A percentile compares a stretch with the other conserved stretches of the same genome.
Conservation (phyloP, 2,888 invertebrate species). For the Zaprionus bogoriensis region DNA sequence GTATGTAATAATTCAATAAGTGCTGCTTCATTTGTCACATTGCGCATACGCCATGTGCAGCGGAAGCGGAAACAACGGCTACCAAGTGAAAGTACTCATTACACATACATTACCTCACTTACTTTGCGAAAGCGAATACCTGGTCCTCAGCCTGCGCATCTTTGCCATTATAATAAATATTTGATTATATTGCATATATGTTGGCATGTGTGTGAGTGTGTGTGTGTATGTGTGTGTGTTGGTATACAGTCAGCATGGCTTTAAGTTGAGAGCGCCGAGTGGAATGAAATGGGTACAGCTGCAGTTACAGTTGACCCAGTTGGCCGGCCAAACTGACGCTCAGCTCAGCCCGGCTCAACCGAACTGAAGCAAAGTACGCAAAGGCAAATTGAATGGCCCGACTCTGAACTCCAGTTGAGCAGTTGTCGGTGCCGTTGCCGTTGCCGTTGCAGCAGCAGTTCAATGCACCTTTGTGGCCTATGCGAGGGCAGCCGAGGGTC, state of each 20-base stretch:
- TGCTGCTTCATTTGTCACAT: constrained; percentile 71
- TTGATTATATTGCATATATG: constrained; percentile 59
- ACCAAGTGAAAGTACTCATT: constrained; percentile 58
- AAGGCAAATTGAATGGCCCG: constrained; percentile 67
- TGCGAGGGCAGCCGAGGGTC: constrained; percentile 21
- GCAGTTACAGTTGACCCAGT: constrained; percentile 69
- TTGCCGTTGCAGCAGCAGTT: constrained; percentile 30
- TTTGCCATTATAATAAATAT: constrained; percentile 69
- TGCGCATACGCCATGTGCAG: constrained; percentile 50
- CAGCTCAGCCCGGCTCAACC: constrained; percentile 22
- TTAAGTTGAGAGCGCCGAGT: constrained; percentile 43
- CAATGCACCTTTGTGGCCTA: constrained; percentile 60
- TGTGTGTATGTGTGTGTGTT: constrained; percentile 4
- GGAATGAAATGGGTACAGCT: constrained; percentile 56
- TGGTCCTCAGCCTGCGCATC: constrained; percentile 7
- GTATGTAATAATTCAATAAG: constrained; percentile 76
- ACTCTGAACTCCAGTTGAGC: constrained; percentile 53
- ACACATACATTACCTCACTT: constrained; percentile 31
- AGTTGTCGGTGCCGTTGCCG: constrained; percentile 32
- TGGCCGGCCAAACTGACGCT: constrained; percentile 40
- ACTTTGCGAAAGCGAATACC: neutral
- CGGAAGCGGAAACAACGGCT: constrained; percentile 51
- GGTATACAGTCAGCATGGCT: constrained; percentile 31
- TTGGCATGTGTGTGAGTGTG: constrained; percentile 21
- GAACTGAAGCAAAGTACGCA: constrained; percentile 42